These are phyloP conservation scores for Anastatus disparis DNA, from an alignment of 1,140 invertebrate species.

Conservation along the genomic window DNA sequence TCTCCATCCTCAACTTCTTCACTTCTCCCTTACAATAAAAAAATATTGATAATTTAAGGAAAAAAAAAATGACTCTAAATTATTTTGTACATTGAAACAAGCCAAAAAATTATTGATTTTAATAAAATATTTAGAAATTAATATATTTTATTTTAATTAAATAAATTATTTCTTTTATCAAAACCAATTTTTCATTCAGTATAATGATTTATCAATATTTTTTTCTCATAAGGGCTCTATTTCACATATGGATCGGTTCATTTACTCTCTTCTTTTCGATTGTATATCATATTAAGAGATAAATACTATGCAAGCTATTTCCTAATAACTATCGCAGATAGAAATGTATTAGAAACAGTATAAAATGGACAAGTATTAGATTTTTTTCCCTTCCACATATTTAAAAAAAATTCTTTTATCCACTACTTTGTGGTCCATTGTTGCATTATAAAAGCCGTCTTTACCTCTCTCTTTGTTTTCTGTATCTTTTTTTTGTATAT, in stretches of 20 bases:
- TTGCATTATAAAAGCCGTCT: slow-evolving; percentile 23
- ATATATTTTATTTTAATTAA: too few species aligned
- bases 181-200: too few species aligned
- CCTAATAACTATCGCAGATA: slow-evolving; percentile 60
- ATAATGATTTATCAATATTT: too few species aligned
- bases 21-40: neutral
- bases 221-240: neutral
- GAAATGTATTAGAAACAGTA: slow-evolving; percentile 65
- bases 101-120: too few species aligned
- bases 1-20: neutral
- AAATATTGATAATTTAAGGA: neutral
- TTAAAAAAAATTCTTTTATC: neutral
- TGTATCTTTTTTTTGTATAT: slow-evolving; percentile 19
- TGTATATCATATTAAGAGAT: slow-evolving; percentile 32
- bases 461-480: slow-evolving; percentile 28
- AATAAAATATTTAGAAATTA: too few species aligned
- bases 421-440: slow-evolving; percentile 20
- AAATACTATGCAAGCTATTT: slow-evolving; percentile 59
- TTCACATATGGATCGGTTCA: neutral
- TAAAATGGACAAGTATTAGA: slow-evolving; percentile 61
- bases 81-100: too few species aligned
- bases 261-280: neutral
- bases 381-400: slow-evolving; percentile 10
- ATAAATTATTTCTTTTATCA: too few species aligned
- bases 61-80: too few species aligned